Evolutionary conservation across 2,888 invertebrate genomes (phyloP).

Genomic region (Agrenia bidenticulata): DNA sequence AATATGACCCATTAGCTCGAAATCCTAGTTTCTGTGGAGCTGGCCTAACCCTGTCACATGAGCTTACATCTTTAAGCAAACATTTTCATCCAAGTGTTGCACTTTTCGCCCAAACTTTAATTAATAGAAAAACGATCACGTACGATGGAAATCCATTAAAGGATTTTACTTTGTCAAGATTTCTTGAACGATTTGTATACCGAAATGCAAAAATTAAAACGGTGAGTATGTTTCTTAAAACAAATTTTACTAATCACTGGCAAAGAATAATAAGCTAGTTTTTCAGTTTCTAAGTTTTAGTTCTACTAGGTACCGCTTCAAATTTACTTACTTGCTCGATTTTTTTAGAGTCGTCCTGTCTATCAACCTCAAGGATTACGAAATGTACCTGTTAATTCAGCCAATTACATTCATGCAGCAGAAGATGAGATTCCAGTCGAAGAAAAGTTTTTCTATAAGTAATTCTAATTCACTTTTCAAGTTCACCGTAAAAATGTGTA

Average conservation of each 20-base stretch:
- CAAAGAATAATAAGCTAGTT: too few species aligned
- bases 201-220: conserved; percentile 69
- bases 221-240: conserved; percentile 35
- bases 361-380: conserved; percentile 71
- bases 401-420: conserved; percentile 68
- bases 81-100: conserved; percentile 93
- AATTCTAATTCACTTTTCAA: conserved; percentile 30
- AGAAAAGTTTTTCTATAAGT: conserved; percentile 80
- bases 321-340: too few species aligned
- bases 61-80: conserved; percentile 68
- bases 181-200: conserved; percentile 92
- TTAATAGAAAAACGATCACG: conserved; percentile 70
- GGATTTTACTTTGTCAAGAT: conserved; percentile 86
- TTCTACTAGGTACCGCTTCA: too few species aligned
- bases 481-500: neutral
- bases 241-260: too few species aligned
- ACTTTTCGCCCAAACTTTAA: conserved; percentile 78
- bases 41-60: conserved; percentile 68
- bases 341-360: conserved; percentile 56
- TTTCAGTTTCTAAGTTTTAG: too few species aligned
- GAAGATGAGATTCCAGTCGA: conserved; percentile 81
- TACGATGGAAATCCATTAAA: conserved; percentile 92
- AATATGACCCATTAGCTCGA: conserved; percentile 70
- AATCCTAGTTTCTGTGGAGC: conserved; percentile 86
- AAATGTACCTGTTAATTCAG: conserved; percentile 71